These are phyloP conservation scores for Melozone crissalis DNA, from an alignment of 2,113 vertebrate genomes.

Conservation along the genomic window DNA sequence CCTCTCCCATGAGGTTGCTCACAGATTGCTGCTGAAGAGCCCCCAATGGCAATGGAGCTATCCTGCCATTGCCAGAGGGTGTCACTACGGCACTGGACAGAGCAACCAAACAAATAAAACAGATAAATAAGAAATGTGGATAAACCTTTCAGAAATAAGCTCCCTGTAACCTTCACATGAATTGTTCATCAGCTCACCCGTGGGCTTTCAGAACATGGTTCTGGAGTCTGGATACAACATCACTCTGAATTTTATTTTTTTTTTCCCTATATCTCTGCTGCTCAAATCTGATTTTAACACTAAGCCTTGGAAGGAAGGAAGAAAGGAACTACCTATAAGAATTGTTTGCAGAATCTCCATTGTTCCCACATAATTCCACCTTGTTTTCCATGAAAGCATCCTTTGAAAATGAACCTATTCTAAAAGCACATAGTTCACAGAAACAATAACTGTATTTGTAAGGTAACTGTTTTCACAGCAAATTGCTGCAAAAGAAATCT, in stretches of 20 bases:
- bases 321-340: neutral
- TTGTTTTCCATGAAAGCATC: neutral
- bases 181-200: neutral
- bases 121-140: neutral
- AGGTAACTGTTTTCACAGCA: neutral
- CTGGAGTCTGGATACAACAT: neutral
- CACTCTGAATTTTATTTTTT: neutral
- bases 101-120: neutral
- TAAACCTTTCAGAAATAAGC: neutral
- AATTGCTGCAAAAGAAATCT: neutral
- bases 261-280: neutral
- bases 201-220: neutral
- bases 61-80: conserved; percentile 52
- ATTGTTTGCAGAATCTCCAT: neutral
- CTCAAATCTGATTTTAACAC: neutral
- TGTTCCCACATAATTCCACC: conserved; percentile 12
- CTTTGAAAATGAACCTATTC: neutral
- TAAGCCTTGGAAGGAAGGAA: neutral
- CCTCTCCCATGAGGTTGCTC: neutral
- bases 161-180: neutral
- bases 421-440: neutral
- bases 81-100: conserved; percentile 17
- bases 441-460: neutral
- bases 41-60: neutral
- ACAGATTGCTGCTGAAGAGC: neutral